These are phyloP conservation scores for Notoglanidium macrostoma DNA, from an alignment of 2,797 vertebrate genomes.

Conservation along the genomic window DNA sequence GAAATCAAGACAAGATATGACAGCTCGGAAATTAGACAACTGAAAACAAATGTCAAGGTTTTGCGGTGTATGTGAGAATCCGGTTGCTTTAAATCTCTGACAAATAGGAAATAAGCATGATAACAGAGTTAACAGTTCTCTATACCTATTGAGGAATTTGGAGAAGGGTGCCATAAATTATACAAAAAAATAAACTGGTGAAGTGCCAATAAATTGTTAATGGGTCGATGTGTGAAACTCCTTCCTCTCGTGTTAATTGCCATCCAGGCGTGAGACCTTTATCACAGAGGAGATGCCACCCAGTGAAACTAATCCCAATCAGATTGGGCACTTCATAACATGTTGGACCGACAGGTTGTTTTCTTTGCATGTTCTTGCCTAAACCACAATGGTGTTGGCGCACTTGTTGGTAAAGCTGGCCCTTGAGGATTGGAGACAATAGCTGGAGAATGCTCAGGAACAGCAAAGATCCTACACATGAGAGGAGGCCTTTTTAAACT, in stretches of 20 bases:
- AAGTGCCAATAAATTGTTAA: background rate
- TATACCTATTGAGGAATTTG: background rate
- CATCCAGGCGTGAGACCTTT: background rate
- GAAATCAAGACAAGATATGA: background rate
- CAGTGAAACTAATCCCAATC: background rate
- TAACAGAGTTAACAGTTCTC: background rate
- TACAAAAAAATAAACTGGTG: no score
- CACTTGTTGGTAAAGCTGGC: background rate
- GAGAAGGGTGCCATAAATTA: slow-evolving; percentile 3
- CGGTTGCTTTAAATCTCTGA: background rate
- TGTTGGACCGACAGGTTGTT: background rate
- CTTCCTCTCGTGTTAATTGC: background rate
- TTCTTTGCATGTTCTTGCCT: background rate
- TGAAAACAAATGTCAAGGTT: background rate
- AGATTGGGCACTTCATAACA: background rate
- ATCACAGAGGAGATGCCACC: slow-evolving; percentile 3
- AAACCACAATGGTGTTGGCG: background rate
- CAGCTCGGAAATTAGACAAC: background rate
- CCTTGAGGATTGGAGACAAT: background rate
- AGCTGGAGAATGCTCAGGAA: background rate
- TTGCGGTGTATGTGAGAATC: background rate
- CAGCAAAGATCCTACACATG: background rate
- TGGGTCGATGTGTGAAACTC: background rate
- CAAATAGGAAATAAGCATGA: background rate
- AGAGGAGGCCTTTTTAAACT: background rate